phyloP scores from a whole-genome alignment of 2,888 invertebrate genomes.

The Drosophila ustulata region DNA sequence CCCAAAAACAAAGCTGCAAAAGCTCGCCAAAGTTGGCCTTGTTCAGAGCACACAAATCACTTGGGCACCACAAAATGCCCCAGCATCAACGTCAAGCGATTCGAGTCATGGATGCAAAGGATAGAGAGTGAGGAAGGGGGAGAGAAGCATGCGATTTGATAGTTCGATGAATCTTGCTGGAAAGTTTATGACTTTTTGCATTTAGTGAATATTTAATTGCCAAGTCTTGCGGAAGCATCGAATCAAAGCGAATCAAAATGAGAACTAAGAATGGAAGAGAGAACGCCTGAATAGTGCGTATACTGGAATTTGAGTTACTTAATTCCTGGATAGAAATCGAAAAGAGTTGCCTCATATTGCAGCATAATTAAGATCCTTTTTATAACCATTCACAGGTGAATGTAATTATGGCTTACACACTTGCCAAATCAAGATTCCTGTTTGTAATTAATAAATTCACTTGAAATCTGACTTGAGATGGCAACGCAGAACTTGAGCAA shows the following conservation, averaged over 20 bases:
- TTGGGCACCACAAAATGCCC: constrained; percentile 17
- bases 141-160: constrained; percentile 25
- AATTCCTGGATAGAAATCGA: neutral
- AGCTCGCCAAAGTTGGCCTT: constrained; percentile 39
- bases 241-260: constrained; percentile 6
- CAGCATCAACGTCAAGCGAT: constrained; percentile 20
- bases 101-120: neutral
- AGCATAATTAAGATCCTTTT: neutral
- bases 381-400: neutral
- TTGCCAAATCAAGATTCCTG: neutral
- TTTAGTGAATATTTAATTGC: constrained; percentile 36
- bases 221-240: constrained; percentile 28
- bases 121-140: neutral
- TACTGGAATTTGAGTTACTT: neutral
- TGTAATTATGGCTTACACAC: constrained; percentile 12
- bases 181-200: constrained; percentile 41
- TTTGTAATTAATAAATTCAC: constrained; percentile 27
- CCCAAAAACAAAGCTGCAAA: constrained; percentile 46
- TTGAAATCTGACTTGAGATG: constrained; percentile 14
- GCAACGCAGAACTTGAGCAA: neutral
- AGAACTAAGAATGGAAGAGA: neutral
- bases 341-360: neutral
- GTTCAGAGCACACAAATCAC: constrained; percentile 44
- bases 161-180: constrained; percentile 47
- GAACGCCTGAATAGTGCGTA: too few relatives aligned